These are phyloP conservation scores for Anas bahamensis DNA, from an alignment of 2,797 vertebrate species.

Conservation along the genomic window DNA sequence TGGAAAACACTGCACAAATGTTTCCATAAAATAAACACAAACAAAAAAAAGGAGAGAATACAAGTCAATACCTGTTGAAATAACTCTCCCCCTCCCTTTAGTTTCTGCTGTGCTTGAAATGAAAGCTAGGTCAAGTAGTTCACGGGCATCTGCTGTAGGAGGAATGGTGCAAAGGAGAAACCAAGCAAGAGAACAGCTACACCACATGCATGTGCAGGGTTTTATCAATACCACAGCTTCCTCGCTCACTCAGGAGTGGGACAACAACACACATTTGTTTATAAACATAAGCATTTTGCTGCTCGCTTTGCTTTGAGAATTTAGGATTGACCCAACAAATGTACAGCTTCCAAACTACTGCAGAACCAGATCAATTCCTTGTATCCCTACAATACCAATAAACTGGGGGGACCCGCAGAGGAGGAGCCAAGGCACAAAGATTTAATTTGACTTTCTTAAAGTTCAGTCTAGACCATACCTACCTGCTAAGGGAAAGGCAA, in stretches of 20 bases:
- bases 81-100: not conserved
- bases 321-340: not conserved
- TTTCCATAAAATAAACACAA: not conserved
- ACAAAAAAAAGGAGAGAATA: too few relatives aligned
- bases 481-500: not conserved
- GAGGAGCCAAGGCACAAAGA: not conserved
- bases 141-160: not conserved
- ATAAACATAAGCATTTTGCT: not conserved
- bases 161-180: not conserved
- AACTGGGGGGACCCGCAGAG: not conserved
- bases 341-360: not conserved
- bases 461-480: not conserved
- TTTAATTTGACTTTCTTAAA: not conserved
- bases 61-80: not conserved
- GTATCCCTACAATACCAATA: not conserved
- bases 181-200: not conserved
- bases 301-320: not conserved
- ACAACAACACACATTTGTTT: not conserved
- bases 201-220: not conserved
- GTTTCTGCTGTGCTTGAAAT: not conserved
- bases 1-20: not conserved
- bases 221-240: not conserved
- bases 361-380: not conserved
- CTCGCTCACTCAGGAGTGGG: not conserved
- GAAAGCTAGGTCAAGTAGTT: not conserved